Conservation (phyloP, 2,113 vertebrate species). For the Henicopernis longicauda region DNA sequence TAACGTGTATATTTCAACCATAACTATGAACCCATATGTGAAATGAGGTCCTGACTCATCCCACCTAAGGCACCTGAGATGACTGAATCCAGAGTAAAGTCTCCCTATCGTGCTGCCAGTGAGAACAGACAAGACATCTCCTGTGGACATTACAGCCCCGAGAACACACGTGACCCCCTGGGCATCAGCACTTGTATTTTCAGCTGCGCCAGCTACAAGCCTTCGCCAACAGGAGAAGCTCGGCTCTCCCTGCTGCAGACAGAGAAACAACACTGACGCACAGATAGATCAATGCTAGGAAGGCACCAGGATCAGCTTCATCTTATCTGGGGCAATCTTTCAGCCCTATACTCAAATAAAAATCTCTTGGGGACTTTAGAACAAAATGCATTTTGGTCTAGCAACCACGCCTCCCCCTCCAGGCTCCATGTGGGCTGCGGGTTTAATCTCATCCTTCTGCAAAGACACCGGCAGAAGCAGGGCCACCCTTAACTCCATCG, state of each 20-base stretch:
- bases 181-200: background rate
- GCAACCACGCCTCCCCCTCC: background rate
- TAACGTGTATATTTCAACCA: background rate
- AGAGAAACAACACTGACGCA: background rate
- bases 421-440: background rate
- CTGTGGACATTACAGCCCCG: background rate
- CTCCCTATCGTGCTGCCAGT: background rate
- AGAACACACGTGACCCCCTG: background rate
- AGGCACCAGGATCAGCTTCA: background rate
- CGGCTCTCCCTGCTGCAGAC: background rate
- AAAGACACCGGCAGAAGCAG: background rate
- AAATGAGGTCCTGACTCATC: background rate
- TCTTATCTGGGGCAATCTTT: constrained; percentile 3
- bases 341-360: constrained; percentile 7
- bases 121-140: background rate
- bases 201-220: rapidly evolving
- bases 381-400: background rate
- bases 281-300: background rate
- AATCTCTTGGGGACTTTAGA: background rate
- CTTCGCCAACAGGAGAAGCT: rapidly evolving
- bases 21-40: background rate
- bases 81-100: background rate
- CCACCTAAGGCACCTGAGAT: background rate
- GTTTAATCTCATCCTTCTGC: background rate
- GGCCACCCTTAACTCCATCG: background rate